phyloP scores from a whole-genome alignment of 1,140 invertebrate species.

The Phenacoccus solenopsis region DNA sequence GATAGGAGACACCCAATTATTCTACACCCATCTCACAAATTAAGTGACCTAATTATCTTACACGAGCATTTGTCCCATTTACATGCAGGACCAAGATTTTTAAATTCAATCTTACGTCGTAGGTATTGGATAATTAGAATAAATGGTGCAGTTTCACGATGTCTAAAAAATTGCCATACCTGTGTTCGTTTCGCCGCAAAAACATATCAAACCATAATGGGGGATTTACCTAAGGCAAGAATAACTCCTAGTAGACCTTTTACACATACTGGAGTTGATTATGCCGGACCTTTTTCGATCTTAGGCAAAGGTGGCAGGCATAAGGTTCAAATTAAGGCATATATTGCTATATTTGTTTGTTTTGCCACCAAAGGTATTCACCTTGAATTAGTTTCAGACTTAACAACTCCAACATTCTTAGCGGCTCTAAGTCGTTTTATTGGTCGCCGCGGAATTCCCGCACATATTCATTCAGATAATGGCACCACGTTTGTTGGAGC shows the following conservation, averaged over 20 bases:
- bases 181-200: constrained; percentile 21
- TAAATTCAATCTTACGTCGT: constrained; percentile 18
- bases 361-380: constrained; percentile 28
- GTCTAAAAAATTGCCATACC: constrained; percentile 19
- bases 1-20: constrained; percentile 5
- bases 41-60: background rate
- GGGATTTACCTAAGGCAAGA: constrained; percentile 22
- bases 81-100: constrained; percentile 29
- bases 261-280: constrained; percentile 25
- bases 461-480: constrained; percentile 22
- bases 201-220: constrained; percentile 21
- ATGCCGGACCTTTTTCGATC: constrained; percentile 25
- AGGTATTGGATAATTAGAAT: constrained; percentile 19
- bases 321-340: background rate
- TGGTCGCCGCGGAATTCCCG: constrained; percentile 21
- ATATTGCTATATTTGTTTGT: constrained; percentile 29
- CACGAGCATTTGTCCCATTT: constrained; percentile 19
- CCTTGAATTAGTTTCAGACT: constrained; percentile 27
- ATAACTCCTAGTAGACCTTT: constrained; percentile 22
- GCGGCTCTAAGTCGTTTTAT: constrained; percentile 28
- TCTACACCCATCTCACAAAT: background rate
- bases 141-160: constrained; percentile 1
- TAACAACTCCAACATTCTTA: constrained; percentile 27
- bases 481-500: constrained; percentile 25
- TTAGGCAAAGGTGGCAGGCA: background rate